A percentile compares a stretch with the other conserved stretches of the same genome.
phyloP scores from a whole-genome alignment of 2,888 invertebrate species.

The Drosophila setosimentum region DNA sequence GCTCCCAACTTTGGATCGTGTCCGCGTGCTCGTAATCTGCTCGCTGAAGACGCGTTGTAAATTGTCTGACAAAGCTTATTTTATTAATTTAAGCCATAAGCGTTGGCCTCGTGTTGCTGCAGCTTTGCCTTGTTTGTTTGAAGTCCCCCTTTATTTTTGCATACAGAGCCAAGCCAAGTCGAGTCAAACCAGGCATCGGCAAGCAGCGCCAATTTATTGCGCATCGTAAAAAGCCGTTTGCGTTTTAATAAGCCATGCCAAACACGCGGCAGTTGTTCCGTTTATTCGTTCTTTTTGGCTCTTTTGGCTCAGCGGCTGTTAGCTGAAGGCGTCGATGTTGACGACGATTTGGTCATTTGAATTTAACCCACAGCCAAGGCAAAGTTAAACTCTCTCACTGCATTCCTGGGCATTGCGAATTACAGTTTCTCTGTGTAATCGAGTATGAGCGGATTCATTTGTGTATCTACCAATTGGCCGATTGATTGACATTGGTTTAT shows the following conservation, averaged over 20 bases:
- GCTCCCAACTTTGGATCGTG: constrained; percentile 46
- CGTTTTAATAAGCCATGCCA: constrained; percentile 81
- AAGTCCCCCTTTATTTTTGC: constrained; percentile 49
- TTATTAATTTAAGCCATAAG: constrained; percentile 83
- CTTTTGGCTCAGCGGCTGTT: constrained; percentile 43
- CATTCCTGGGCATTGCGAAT: constrained; percentile 64
- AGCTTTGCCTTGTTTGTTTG: constrained; percentile 57
- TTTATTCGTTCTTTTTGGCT: constrained; percentile 40
- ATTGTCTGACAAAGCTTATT: constrained; percentile 83
- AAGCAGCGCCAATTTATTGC: constrained; percentile 73
- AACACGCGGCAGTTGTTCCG: constrained; percentile 68
- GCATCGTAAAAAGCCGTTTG: constrained; percentile 79
- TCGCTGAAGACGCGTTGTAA: constrained; percentile 83
- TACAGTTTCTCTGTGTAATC: constrained; percentile 35
- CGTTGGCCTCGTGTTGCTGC: constrained; percentile 58
- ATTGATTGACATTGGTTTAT: constrained; percentile 64
- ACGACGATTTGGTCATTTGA: constrained; percentile 56
- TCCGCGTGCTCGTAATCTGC: constrained; percentile 81
- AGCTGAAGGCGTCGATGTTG: constrained; percentile 67
- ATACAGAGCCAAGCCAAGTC: constrained; percentile 40
- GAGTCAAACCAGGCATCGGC: constrained; percentile 18
- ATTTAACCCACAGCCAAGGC: constrained; percentile 17
- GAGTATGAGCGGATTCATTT: constrained; percentile 21
- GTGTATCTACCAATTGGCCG: constrained; percentile 56
- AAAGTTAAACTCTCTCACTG: constrained; percentile 29